Base-by-base conservation (phyloP, 2,113 vertebrate genomes). In the Neotragus moschatus region DNA sequence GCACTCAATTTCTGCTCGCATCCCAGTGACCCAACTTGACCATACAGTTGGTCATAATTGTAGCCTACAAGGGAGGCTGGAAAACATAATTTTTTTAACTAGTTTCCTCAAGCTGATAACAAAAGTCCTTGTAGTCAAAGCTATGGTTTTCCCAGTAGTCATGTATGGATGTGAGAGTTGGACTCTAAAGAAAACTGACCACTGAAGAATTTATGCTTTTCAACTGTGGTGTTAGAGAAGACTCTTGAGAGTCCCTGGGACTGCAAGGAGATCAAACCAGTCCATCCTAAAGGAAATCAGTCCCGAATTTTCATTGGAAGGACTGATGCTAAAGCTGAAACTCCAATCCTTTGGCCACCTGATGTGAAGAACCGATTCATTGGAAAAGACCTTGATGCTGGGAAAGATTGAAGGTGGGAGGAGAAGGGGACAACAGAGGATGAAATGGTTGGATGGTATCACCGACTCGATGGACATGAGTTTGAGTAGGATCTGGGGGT, bases 1-100 rank as follows among this genome's bases (percentile, higher is more conserved):
- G 51, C 9, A 1, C 8, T 6, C 30, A 12, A 10, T 81, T 85
- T 25, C 43, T 49, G 73, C 56, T 82, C 56, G 56, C 33, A 45
- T 51, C 2, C 53, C 28, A 17, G 13, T 51, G 23, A 23, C 51
- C 39, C 75, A 53, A 39, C 11, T 30, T 49, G 28, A 4, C 11
- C 25, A 2, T 12, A 39, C 11, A 10, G 4, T 23, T 47, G 43
- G 51, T 43, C 45, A 73, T 80, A 45, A 25, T 51, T 36, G 60
- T 61, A 90, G 96, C 73, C 73, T 86, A 30, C 61, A 92, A 90
- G 25, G 49, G 92, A 90, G 30, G 55, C 53, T 94, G 55, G 33
- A 36, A 13, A 60, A 23, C 14, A 58, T 2, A 17, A 14, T 21
- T 39, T 56, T 82, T 25, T 95, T 55, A 90, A 25, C 39, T 66